Conservation (phyloP, 2,113 vertebrate genomes). For the Urocitellus parryii region DNA sequence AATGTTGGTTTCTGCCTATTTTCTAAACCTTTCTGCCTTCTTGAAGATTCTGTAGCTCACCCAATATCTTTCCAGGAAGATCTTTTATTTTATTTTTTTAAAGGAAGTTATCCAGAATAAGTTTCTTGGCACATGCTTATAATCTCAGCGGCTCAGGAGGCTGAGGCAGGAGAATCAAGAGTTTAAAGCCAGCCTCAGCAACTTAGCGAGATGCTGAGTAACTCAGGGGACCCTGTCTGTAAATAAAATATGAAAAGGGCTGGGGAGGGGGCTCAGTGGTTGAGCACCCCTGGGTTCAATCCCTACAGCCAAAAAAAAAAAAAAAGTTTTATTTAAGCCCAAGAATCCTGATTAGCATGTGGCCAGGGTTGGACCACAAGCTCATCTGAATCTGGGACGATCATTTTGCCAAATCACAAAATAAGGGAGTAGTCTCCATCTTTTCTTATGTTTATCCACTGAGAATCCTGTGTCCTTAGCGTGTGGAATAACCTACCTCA, state of each 20-base stretch:
- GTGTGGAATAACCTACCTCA: background rate
- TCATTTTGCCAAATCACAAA: background rate
- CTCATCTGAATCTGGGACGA: background rate
- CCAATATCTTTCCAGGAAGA: background rate
- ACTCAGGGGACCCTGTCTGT: too few relatives aligned
- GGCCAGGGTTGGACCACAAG: background rate
- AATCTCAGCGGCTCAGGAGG: too few relatives aligned
- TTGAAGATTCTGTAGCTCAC: background rate
- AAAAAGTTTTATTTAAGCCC: background rate
- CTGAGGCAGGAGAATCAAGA: too few relatives aligned
- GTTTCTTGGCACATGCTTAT: background rate
- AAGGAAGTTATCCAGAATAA: background rate
- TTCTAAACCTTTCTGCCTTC: constrained; percentile 7
- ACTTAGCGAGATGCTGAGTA: too few relatives aligned
- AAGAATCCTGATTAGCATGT: background rate
- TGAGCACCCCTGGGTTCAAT: too few relatives aligned
- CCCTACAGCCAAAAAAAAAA: too few relatives aligned
- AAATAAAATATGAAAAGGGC: too few relatives aligned
- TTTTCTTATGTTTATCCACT: background rate
- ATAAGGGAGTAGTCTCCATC: background rate
- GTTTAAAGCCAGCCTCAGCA: too few relatives aligned
- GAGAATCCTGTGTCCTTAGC: background rate
- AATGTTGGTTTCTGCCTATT: background rate
- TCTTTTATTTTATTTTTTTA: background rate
- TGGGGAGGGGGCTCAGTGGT: too few relatives aligned